Evolutionary conservation across 2,113 vertebrate species (phyloP), one percentile per base, ranked within the genome.

Genomic region (Sinocyclocheilus anshuiensis): DNA sequence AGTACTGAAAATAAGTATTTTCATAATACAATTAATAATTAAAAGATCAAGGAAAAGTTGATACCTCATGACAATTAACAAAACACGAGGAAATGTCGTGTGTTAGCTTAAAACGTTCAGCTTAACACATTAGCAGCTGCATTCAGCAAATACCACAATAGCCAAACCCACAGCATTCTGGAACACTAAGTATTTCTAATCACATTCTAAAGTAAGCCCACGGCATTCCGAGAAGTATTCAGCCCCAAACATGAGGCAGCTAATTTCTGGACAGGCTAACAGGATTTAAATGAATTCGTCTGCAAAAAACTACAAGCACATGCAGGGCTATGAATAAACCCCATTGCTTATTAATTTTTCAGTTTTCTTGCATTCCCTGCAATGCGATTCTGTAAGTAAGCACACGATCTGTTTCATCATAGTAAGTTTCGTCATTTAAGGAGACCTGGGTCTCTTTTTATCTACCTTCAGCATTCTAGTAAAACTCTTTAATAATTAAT

Each of bases 131-230:
- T 77, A 39, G 6, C 39, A 76, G 57, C 50, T 53, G 13, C 45
- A 16, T 75, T 75, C 10, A 57, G 48, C 13, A 16, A 84, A 42
- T 55, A 15, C 16, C 13, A 77, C 74, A 85, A 76, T 20, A 65
- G 26, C 42, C 72, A 59, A 50, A 33, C 9, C 6, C n/a, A 29
- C 24, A 26, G n/a, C 57, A 77, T 85, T 77, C 74, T 42, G 20
- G 18, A 29, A 69, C 36, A 76, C 9, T 1, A 29, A 4, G 74
- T 50, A 67, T 77, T 77, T 26, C 22, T 77, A n/a, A 53, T 22
- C n/a, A 20, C 72, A 55, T 69, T 85, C 26, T 36, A 20, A 53
- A 85, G 76, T 39, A 53, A 67, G 24, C 45, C 75, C 61, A 12
- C 53, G 76, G 39, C 50, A 50, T 78, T 77, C n/a, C 15, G 10